A percentile compares a stretch with the other conserved stretches of the same genome.
These are phyloP conservation scores for Dryoscopus gambensis DNA, from an alignment of 2,113 vertebrate genomes.

Conservation along the genomic window DNA sequence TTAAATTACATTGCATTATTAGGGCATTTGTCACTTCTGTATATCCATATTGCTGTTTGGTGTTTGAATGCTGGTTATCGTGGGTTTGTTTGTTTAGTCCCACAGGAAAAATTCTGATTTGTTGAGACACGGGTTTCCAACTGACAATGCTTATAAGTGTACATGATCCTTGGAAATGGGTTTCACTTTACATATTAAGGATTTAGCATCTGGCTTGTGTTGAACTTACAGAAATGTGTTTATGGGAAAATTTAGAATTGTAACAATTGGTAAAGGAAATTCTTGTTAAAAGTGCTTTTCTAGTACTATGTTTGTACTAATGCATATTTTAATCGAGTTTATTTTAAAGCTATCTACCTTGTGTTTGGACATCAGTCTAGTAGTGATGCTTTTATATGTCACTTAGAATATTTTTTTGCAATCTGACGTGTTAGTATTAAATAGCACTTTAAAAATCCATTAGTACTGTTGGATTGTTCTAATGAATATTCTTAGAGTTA, in stretches of 20 bases:
- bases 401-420: neutral
- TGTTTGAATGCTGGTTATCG: neutral
- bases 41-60: neutral
- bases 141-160: neutral
- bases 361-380: neutral
- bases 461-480: neutral
- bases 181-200: neutral
- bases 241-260: neutral
- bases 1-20: neutral
- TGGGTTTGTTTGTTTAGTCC: neutral
- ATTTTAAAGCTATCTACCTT: neutral
- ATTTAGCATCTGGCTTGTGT: neutral
- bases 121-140: neutral
- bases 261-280: neutral
- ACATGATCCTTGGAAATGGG: neutral
- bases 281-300: neutral
- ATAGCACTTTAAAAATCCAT: neutral
- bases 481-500: neutral
- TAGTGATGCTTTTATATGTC: neutral
- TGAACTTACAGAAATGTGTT: slow-evolving; percentile 3
- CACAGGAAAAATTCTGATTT: neutral
- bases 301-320: neutral
- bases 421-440: neutral
- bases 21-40: neutral
- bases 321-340: neutral